Evolutionary conservation across 2,888 invertebrate genomes (phyloP).

Genomic region (Rhagonycha lutea): DNA sequence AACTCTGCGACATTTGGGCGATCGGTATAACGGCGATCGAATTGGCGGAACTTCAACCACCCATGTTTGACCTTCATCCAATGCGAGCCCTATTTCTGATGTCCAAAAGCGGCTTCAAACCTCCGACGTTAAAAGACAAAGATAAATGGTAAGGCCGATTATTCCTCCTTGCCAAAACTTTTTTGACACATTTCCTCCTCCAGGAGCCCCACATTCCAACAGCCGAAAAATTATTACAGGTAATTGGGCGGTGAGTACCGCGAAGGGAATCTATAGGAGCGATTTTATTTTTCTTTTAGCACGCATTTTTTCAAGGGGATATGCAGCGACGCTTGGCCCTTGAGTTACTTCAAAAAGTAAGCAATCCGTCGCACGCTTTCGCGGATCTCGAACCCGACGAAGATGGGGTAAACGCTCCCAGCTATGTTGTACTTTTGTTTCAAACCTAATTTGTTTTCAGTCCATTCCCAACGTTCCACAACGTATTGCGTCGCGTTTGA

Average conservation of each 20-base stretch:
- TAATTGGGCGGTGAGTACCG: slow-evolving; percentile 43
- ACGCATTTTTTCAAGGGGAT: slow-evolving; percentile 91
- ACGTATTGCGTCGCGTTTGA: slow-evolving; percentile 80
- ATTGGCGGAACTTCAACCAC: slow-evolving; percentile 96
- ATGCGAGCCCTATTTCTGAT: slow-evolving; percentile 97
- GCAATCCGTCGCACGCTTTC: slow-evolving; percentile 68
- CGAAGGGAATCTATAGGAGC: slow-evolving; percentile 1
- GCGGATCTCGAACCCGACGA: slow-evolving; percentile 83
- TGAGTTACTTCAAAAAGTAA: slow-evolving; percentile 91
- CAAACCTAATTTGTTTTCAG: slow-evolving; percentile 54
- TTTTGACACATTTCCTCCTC: slow-evolving; percentile 32
- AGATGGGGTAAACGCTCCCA: slow-evolving; percentile 69
- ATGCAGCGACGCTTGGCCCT: slow-evolving; percentile 88
- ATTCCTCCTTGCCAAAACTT: not conserved
- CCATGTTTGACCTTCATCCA: slow-evolving; percentile 99
- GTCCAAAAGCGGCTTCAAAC: slow-evolving; percentile 99
- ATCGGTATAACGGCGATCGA: slow-evolving; percentile 99
- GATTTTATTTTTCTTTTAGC: slow-evolving; percentile 60
- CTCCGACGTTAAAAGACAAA: slow-evolving; percentile 92
- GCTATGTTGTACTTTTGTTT: not conserved
- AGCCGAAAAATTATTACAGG: slow-evolving; percentile 89
- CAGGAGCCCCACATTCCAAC: slow-evolving; percentile 91
- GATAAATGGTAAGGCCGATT: slow-evolving; percentile 77
- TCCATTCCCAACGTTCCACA: slow-evolving; percentile 89
- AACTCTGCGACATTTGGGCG: slow-evolving; percentile 99